Evolutionary conservation across 2,113 vertebrate genomes (phyloP).

Genomic region (Procapra przewalskii): DNA sequence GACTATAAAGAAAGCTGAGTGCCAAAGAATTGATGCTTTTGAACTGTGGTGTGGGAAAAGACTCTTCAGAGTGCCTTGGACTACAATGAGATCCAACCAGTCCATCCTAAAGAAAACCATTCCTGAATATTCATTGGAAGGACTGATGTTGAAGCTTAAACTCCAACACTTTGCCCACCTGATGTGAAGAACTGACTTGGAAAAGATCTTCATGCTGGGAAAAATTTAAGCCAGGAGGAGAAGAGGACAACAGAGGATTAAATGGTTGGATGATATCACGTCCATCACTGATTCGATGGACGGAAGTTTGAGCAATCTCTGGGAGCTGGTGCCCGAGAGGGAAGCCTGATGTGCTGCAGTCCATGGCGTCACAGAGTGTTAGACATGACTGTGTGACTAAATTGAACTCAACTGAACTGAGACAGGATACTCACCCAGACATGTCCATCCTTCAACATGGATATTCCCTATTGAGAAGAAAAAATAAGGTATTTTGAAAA

Average conservation of each 20-base stretch:
- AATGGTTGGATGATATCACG: background rate
- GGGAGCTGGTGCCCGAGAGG: background rate
- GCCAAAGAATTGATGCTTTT: background rate
- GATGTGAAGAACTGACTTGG: background rate
- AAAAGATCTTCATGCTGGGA: background rate
- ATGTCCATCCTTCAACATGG: background rate
- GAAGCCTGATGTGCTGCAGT: background rate
- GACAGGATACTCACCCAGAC: background rate
- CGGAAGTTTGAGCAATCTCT: background rate
- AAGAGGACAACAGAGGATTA: background rate
- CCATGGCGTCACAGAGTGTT: fast-evolving
- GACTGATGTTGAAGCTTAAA: background rate
- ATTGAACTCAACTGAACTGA: background rate
- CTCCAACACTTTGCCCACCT: background rate
- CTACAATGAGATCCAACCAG: background rate
- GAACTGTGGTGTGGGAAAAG: background rate
- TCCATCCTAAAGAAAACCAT: background rate
- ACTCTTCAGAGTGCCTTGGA: background rate
- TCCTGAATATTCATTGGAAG: background rate
- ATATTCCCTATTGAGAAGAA: background rate
- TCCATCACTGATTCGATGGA: background rate
- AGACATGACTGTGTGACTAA: background rate
- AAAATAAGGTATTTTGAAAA: background rate
- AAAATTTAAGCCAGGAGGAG: background rate
- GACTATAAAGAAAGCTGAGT: background rate